Evolutionary conservation across 1,140 invertebrate genomes (phyloP).

Genomic region (Leptestheria dahalacensis): DNA sequence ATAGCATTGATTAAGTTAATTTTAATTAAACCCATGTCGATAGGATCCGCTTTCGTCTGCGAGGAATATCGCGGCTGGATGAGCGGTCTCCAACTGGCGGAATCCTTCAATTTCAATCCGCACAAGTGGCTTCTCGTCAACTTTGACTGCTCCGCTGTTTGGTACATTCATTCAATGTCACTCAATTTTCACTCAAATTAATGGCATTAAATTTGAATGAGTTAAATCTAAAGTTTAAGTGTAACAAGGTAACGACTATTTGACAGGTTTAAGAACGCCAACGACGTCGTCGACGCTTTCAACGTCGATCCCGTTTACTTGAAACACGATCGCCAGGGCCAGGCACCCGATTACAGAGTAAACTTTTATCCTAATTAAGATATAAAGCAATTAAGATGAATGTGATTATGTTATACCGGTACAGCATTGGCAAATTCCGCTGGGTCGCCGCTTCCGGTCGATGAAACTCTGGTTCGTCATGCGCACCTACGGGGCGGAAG

Average conservation of each 20-base stretch:
- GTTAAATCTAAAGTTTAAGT: slow-evolving; percentile 24
- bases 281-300: slow-evolving; percentile 34
- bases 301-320: slow-evolving; percentile 42
- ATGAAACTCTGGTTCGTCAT: slow-evolving; percentile 91
- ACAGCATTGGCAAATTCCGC: slow-evolving; percentile 87
- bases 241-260: slow-evolving; percentile 31
- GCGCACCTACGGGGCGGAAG: slow-evolving; percentile 61
- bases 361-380: slow-evolving; percentile 10
- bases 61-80: slow-evolving; percentile 71
- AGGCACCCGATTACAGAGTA: slow-evolving; percentile 37
- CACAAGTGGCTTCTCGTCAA: slow-evolving; percentile 87
- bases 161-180: too few species aligned
- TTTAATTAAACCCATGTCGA: too few species aligned
- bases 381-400: not conserved
- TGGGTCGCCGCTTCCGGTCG: slow-evolving; percentile 76
- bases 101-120: slow-evolving; percentile 79
- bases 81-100: slow-evolving; percentile 60
- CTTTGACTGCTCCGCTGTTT: slow-evolving; percentile 79
- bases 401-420: not conserved
- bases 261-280: slow-evolving; percentile 36
- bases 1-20: too few species aligned
- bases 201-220: not conserved
- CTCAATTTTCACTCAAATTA: too few species aligned
- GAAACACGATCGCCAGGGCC: slow-evolving; percentile 32
- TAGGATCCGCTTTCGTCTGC: slow-evolving; percentile 69